Evolutionary conservation across 2,797 vertebrate species (phyloP), one percentile per base, ranked within the genome.

Genomic region (Jordanella pulchra): DNA sequence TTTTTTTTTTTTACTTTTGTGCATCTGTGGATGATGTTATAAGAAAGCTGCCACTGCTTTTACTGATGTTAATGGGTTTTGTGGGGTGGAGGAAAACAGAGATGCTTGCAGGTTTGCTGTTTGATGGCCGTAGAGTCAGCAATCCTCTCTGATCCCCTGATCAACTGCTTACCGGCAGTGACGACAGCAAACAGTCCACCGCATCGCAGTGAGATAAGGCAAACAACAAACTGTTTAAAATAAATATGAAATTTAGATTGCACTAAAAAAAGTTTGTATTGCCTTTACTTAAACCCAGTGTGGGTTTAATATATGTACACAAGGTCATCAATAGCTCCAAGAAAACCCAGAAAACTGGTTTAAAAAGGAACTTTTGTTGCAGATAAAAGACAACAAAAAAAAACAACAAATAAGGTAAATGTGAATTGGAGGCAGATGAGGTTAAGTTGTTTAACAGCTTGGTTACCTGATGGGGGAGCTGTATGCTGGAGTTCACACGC

Each of bases 81-180:
- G 7, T 69, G 32, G 7, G 44, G 13, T 28, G 51, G 39, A 11
- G 30, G 48, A 12, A 14, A 44, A n/a, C 42, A 25, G 69, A 32
- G 67, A 63, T 35, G 72, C 71, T 3, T 74, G 63, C 28, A 66
- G 65, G 78, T 87, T 82, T 84, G 72, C 72, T 79, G 53, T 71
- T 30, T 80, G 75, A 71, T 77, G 69, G 39, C 68, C 75, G 78
- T 80, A 75, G 89, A 89, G 82, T 85, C 35, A 68, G 69, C 91
- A 94, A 93, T 94, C 89, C 88, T 82, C 75, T 80, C 74, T 93
- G 84, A 94, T 93, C 93, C 91, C 88, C 84, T 92, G 78, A 92
- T 89, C 78, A 88, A 84, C 91, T 81, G 86, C 89, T 94, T 93
- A 93, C 89, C 84, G 75, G 65, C 71, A 67, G 84, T 93, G 91